Percentiles rank a stretch among this genome's conserved stretches.
Evolutionary conservation across 1,140 invertebrate species (phyloP).

Genomic region (Diachasma alloeum): DNA sequence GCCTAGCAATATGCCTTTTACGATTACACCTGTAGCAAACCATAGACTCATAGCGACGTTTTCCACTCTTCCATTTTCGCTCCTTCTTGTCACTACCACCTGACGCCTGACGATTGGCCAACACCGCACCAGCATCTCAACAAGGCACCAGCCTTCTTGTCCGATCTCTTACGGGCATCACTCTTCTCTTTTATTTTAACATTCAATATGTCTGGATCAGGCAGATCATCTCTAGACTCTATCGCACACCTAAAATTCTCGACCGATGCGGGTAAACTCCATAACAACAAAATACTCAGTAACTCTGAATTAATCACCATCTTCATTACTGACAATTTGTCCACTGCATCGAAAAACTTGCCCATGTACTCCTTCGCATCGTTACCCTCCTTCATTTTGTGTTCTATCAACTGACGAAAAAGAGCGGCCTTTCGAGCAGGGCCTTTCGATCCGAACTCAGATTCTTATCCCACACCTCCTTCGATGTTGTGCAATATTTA

Average conservation of each 20-base stretch:
- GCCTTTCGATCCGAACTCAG: background rate
- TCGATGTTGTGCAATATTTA: too few species aligned
- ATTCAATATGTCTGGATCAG: background rate
- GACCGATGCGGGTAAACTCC: background rate
- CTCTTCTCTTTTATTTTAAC: constrained; percentile 9
- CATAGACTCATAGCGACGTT: background rate
- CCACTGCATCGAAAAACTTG: constrained; percentile 38
- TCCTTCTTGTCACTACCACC: background rate
- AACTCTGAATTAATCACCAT: background rate
- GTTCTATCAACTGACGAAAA: constrained; percentile 26
- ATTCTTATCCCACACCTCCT: background rate
- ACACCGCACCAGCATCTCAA: background rate
- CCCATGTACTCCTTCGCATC: constrained; percentile 37
- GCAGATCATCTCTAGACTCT: constrained; percentile 3
- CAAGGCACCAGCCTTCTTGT: background rate
- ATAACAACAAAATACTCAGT: background rate
- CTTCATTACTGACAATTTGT: constrained; percentile 19
- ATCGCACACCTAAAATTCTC: constrained; percentile 5
- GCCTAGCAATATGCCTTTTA: background rate
- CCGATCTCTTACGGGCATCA: background rate
- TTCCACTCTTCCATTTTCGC: too few species aligned
- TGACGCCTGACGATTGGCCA: background rate
- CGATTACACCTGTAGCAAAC: background rate
- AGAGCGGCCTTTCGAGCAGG: constrained; percentile 16
- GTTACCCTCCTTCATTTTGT: constrained; percentile 32